Evolutionary conservation across 1,140 invertebrate species (phyloP), one percentile per base, ranked within the genome.

Genomic region (Eciton burchellii): DNA sequence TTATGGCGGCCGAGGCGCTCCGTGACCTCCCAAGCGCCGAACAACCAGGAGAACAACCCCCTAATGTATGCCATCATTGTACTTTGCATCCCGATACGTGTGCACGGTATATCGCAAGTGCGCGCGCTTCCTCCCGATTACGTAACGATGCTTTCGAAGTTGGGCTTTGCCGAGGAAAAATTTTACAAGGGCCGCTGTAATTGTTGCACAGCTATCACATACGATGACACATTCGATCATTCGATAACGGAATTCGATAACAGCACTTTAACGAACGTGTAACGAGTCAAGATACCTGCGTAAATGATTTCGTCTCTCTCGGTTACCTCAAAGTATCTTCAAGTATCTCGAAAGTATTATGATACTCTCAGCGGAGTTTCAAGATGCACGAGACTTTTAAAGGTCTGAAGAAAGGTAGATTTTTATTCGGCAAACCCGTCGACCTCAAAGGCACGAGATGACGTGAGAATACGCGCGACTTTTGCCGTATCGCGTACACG

Each of bases 1-100:
- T 74, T 94, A 71, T 94, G 93, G 93, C 91, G 93, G n/a, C 88
- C 93, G 81, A 89, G 93, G 65, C 87, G 93, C n/a, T 93, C 93
- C 66, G 85, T 90, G 66, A 88, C 88, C 52, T 90, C 92, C 29
- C 93, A 93, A 71, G 91, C 92, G 57, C 76, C 88, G 47, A 92
- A 91, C 89, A 91, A 92, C 87, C 93, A 93, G 91, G 93, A 94
- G 83, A 94, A 93, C 92, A 94, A 94, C 88, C 93, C 93, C 77
- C 90, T 94, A 85, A 94, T 94, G 93, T 94, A 94, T 89, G 93
- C 72, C 88, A 82, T 16, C 11, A 82, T n/a, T 66, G 71, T 82
- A 65, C 60, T 77, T 77, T 82, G 62, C 73, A 65, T 47, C 43
- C 12, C 35, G 41, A 79, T 79, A 70, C 56, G 26, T 70, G 43